Conservation (phyloP, 1,140 invertebrate species). For the Probaryconus sp. region DNA sequence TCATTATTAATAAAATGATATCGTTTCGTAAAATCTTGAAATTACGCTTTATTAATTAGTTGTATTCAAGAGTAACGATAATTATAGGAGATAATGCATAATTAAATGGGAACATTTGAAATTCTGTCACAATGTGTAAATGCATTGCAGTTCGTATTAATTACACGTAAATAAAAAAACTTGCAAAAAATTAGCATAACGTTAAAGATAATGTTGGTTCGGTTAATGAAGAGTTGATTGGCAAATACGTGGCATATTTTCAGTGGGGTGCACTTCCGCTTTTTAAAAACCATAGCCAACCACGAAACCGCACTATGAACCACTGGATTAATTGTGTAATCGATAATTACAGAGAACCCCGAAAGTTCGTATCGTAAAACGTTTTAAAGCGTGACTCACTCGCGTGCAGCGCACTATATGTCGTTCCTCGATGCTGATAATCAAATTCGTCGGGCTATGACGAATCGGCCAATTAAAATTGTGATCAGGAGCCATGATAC, state of each 20-base stretch:
- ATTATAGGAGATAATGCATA: too few relatives aligned
- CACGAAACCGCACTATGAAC: slow-evolving; percentile 50
- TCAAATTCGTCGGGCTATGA: slow-evolving; percentile 77
- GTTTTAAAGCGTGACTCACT: slow-evolving; percentile 75
- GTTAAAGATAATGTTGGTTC: too few relatives aligned
- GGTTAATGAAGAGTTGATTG: slow-evolving; percentile 5
- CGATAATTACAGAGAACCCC: slow-evolving; percentile 67
- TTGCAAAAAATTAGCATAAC: too few relatives aligned
- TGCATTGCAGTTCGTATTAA: too few relatives aligned
- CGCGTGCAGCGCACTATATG: slow-evolving; percentile 70
- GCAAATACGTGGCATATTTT: slow-evolving; percentile 14
- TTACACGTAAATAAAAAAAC: too few relatives aligned
- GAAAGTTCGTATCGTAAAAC: slow-evolving; percentile 61
- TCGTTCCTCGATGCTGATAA: slow-evolving; percentile 76
- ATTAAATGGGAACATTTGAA: too few relatives aligned
- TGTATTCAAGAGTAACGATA: too few relatives aligned
- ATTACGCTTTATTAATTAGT: too few relatives aligned
- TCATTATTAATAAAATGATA: too few relatives aligned
- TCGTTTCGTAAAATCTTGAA: too few relatives aligned
- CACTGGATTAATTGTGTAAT: slow-evolving; percentile 70
- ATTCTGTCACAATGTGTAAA: too few relatives aligned
- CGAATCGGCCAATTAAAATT: slow-evolving; percentile 78
- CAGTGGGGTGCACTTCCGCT: slow-evolving; percentile 20
- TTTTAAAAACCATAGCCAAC: slow-evolving; percentile 34
- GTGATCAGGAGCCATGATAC: slow-evolving; percentile 75